These are phyloP conservation scores for Sussaba pulchella DNA, from an alignment of 2,888 invertebrate genomes.

Conservation along the genomic window DNA sequence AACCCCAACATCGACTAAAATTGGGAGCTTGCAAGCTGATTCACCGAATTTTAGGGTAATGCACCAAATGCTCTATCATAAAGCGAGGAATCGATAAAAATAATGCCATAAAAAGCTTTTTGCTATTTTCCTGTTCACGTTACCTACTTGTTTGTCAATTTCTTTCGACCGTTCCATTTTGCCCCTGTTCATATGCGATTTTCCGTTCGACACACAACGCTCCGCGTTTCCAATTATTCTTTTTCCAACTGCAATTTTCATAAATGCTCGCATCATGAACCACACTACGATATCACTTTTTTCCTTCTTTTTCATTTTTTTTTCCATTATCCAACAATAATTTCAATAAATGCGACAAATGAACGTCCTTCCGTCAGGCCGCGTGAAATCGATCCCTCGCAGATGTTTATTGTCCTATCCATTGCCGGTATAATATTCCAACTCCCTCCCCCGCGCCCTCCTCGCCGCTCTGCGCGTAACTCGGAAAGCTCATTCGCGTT, in stretches of 20 bases:
- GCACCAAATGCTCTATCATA: too few species aligned
- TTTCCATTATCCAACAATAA: conserved; percentile 17
- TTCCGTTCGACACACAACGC: too few species aligned
- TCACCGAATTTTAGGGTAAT: too few species aligned
- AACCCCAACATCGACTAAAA: too few species aligned
- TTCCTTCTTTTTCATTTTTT: background rate
- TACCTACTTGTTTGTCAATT: too few species aligned
- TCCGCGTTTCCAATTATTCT: conserved; percentile 46
- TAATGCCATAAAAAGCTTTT: too few species aligned
- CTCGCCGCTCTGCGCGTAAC: conserved; percentile 40
- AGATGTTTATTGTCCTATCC: conserved; percentile 35
- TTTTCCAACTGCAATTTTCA: conserved; percentile 8
- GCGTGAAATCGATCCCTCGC: conserved; percentile 35
- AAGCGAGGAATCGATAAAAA: too few species aligned
- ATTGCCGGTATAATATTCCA: conserved; percentile 49
- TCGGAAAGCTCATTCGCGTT: conserved; percentile 57
- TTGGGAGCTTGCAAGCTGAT: too few species aligned
- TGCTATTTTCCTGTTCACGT: too few species aligned
- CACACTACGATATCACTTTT: background rate
- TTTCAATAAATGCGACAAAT: conserved; percentile 23
- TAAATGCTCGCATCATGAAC: background rate
- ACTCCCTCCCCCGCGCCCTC: conserved; percentile 2
- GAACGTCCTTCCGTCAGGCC: background rate
- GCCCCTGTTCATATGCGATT: conserved; percentile 29
- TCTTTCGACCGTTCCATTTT: background rate